Evolutionary conservation across 30 jellyfish, hydroid and myxozoan genomes (phyloP).

Genomic region (Nemopilema nomurai): DNA sequence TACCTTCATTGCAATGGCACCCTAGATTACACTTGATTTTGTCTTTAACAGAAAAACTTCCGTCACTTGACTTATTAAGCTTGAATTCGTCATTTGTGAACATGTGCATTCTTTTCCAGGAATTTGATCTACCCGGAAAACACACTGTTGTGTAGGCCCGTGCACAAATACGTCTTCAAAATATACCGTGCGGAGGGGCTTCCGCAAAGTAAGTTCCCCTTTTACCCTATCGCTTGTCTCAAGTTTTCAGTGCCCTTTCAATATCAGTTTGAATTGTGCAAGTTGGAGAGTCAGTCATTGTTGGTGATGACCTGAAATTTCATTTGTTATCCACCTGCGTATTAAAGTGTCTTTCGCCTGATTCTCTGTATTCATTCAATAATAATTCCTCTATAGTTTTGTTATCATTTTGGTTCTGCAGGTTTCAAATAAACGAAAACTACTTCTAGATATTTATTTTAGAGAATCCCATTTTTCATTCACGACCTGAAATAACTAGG

Average conservation of each 20-base stretch:
- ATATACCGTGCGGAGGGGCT: slow-evolving; percentile 92
- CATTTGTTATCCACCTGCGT: too few species aligned
- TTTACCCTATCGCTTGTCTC: neutral
- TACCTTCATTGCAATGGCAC: too few species aligned
- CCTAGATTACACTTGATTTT: neutral
- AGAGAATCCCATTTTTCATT: too few species aligned
- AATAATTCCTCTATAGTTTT: too few species aligned
- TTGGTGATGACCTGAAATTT: neutral
- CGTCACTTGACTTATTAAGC: neutral
- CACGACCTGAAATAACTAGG: too few species aligned
- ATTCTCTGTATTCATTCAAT: too few species aligned
- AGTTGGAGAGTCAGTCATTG: neutral
- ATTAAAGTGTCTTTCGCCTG: too few species aligned
- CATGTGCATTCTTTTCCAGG: slow-evolving; percentile 36
- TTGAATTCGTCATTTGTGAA: neutral
- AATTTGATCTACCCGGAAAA: slow-evolving; percentile 86
- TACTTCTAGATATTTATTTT: too few species aligned
- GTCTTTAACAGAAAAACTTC: neutral
- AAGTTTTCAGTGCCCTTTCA: neutral
- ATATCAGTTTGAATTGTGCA: neutral
- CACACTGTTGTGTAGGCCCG: slow-evolving; percentile 91
- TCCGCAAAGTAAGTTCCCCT: slow-evolving; percentile 81
- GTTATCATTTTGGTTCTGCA: too few species aligned
- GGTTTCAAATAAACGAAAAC: neutral
- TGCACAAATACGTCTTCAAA: slow-evolving; percentile 78